Conservation (phyloP, 2,113 vertebrate species). For the Lota lota region DNA sequence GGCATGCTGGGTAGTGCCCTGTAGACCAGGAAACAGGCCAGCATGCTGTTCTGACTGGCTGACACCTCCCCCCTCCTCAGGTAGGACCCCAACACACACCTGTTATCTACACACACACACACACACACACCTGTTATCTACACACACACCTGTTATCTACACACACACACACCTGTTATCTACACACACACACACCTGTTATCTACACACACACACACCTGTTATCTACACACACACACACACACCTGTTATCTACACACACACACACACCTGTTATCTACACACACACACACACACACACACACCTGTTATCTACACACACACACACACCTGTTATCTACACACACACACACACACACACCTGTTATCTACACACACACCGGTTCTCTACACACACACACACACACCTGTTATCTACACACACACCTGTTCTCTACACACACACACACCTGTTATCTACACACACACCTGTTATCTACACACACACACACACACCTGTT, state of each 20-base stretch:
- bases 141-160: neutral
- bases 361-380: neutral
- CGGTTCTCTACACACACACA: neutral
- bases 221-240: neutral
- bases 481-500: no score
- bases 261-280: neutral
- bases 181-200: constrained; percentile 68
- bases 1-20: constrained; percentile 81
- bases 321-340: no score
- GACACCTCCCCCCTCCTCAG: constrained; percentile 73
- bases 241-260: neutral
- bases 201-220: constrained; percentile 59
- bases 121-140: neutral
- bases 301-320: neutral
- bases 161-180: constrained; percentile 27
- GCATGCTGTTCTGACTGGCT: constrained; percentile 71
- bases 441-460: no score
- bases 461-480: no score
- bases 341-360: neutral
- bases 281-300: neutral
- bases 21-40: constrained; percentile 91
- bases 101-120: constrained; percentile 71
- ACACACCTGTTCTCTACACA: no score
- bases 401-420: no score
- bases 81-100: constrained; percentile 77